Conservation (phyloP, 1,140 invertebrate genomes). For the Dendroctonus valens region DNA sequence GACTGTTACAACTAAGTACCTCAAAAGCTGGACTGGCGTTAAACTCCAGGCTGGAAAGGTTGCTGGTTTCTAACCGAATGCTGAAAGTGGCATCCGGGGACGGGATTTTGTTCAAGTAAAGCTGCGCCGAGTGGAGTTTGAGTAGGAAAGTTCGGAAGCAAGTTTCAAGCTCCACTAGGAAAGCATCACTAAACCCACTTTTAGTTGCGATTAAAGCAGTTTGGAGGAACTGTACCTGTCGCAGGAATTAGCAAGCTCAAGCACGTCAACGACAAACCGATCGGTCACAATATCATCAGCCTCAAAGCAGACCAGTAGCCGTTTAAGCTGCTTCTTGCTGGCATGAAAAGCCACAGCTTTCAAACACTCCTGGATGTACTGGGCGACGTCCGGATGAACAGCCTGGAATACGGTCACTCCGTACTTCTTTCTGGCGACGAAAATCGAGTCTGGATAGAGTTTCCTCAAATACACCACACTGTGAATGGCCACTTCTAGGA, state of each 20-base stretch:
- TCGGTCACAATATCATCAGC: slow-evolving; percentile 30
- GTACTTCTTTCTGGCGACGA: slow-evolving; percentile 56
- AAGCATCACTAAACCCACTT: slow-evolving; percentile 36
- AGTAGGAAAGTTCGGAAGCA: slow-evolving; percentile 39
- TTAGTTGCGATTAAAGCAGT: slow-evolving; percentile 5
- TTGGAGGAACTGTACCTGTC: background rate
- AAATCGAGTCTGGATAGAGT: slow-evolving; percentile 58
- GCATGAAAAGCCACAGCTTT: slow-evolving; percentile 42
- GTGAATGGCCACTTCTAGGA: slow-evolving; percentile 58
- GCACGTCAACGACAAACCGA: slow-evolving; percentile 38
- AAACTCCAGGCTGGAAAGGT: slow-evolving; percentile 39
- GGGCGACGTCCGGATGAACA: slow-evolving; percentile 56
- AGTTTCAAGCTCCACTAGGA: slow-evolving; percentile 39
- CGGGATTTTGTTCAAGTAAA: slow-evolving; percentile 33
- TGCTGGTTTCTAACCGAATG: slow-evolving; percentile 37
- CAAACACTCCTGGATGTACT: slow-evolving; percentile 55
- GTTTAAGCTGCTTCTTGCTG: slow-evolving; percentile 36
- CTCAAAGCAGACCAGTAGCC: slow-evolving; percentile 37
- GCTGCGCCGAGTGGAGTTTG: slow-evolving; percentile 36
- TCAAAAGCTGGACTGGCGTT: slow-evolving; percentile 39
- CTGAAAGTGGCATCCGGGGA: slow-evolving; percentile 38
- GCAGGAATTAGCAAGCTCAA: background rate
- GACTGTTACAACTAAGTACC: slow-evolving; percentile 28
- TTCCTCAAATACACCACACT: slow-evolving; percentile 55
- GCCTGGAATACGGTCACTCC: slow-evolving; percentile 53